Base-by-base conservation (phyloP, 2,113 vertebrate genomes). In the Rhynchomys soricoides region DNA sequence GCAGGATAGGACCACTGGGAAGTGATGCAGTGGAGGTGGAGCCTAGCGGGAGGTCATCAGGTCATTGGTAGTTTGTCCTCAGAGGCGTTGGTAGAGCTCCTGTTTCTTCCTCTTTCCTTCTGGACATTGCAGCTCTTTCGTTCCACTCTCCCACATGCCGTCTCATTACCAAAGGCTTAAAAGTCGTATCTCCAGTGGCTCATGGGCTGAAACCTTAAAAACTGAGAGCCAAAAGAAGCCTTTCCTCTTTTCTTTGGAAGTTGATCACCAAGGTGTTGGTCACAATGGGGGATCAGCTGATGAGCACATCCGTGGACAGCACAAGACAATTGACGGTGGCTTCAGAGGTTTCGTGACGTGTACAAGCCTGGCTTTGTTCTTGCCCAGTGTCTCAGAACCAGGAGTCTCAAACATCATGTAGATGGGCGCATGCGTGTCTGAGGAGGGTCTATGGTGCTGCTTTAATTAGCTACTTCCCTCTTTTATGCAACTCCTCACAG, bases 251-350 rank as follows among this genome's bases (percentile, higher is more conserved):
- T 74, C 8, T 45, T 64, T 48, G 22, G 34, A 82, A 62, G 13
- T 10, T 7, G 6, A 37, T 57, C 12, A 50, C 59, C 19, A 22
- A 62, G 52, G 52, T 4, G 0, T 12, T 62, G 55, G 52, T 22
- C 70, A 59, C n/a, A 21, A 52, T 7, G 31, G 34, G 8, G 57
- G 26, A 5, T 5, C 29, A 55, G 45, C 3, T 9, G 26, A 43
- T 9, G 59, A 8, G 4, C 4, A 66, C 5, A 22, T n/a, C 24
- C 8, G 7, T 24, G 55, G 90, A 2, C 0, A 79, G 40, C 16
- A 73, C 21, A 8, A 9, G 29, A 13, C 62, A 64, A 5, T 34
- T 15, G n/a, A 0, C 7, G 1, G 37, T 26, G 0, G 64, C 50
- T 31, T 86, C 57, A 16, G 9, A 5, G 59, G 31, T 48, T 26